A percentile compares a stretch with the other conserved stretches of the same genome.
Conservation (phyloP, 2,888 invertebrate species). For the Carcina quercana region DNA sequence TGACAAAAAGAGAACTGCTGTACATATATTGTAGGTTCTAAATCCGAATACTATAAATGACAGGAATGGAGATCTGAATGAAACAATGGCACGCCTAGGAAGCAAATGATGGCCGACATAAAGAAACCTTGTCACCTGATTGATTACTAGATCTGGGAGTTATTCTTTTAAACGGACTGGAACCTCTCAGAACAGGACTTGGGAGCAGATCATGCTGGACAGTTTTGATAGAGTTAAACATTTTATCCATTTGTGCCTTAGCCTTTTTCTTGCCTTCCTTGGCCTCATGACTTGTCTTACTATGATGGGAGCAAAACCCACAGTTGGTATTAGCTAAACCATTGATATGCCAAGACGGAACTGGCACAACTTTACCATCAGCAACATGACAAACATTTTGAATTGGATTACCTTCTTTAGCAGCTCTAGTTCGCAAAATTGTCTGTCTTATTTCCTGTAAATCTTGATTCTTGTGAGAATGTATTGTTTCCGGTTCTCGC, state of each 20-base stretch:
- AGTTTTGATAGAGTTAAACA: slow-evolving; percentile 29
- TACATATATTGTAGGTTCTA: too few relatives aligned
- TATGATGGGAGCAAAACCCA: slow-evolving; percentile 25
- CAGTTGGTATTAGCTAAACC: slow-evolving; percentile 36
- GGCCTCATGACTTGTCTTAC: slow-evolving; percentile 1
- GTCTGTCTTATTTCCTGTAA: slow-evolving; percentile 52
- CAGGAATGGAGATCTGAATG: too few relatives aligned
- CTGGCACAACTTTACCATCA: slow-evolving; percentile 51
- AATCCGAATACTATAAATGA: too few relatives aligned
- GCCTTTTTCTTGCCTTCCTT: slow-evolving; percentile 22
- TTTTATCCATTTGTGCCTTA: slow-evolving; percentile 33
- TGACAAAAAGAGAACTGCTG: too few relatives aligned
- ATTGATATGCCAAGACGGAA: slow-evolving; percentile 55
- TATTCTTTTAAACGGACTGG: slow-evolving; percentile 33
- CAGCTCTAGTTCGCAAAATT: slow-evolving; percentile 41
- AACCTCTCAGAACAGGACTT: slow-evolving; percentile 29
- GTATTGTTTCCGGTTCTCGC: slow-evolving; percentile 32
- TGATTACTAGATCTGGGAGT: slow-evolving; percentile 28
- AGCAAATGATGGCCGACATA: neutral
- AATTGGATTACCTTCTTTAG: slow-evolving; percentile 47
- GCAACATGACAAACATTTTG: slow-evolving; percentile 49
- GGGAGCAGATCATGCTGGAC: slow-evolving; percentile 22
- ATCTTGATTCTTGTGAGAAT: slow-evolving; percentile 37
- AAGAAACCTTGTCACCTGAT: slow-evolving; percentile 13
- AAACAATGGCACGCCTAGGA: neutral